These are phyloP conservation scores for Heliothis virescens DNA, from an alignment of 1,140 invertebrate genomes.

Conservation along the genomic window DNA sequence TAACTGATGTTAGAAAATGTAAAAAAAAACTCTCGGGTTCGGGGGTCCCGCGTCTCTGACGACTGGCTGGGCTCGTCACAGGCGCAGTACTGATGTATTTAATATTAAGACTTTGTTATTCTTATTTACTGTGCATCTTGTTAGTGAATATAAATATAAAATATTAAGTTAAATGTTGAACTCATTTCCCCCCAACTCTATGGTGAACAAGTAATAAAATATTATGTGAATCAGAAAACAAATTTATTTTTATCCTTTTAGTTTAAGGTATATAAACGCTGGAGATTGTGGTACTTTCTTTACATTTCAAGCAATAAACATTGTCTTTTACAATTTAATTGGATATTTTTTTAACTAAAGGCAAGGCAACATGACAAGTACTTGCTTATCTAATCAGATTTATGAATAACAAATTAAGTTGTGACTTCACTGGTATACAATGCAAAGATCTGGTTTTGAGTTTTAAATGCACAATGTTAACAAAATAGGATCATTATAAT, in stretches of 20 bases:
- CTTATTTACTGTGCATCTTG: slow-evolving; percentile 50
- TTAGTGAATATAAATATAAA: slow-evolving; percentile 53
- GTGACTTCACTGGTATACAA: not conserved
- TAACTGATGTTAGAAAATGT: slow-evolving; percentile 52
- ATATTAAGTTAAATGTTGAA: slow-evolving; percentile 54
- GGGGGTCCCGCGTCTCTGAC: slow-evolving; percentile 62
- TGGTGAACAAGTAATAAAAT: slow-evolving; percentile 57
- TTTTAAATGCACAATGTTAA: too few relatives aligned
- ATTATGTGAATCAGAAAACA: slow-evolving; percentile 37
- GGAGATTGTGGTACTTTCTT: not conserved
- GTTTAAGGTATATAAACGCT: not conserved
- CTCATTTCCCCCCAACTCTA: slow-evolving; percentile 44
- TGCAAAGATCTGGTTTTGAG: too few relatives aligned
- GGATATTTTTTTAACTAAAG: not conserved
- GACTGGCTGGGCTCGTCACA: slow-evolving; percentile 75
- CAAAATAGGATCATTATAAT: too few relatives aligned
- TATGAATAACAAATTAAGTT: not conserved
- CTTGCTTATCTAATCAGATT: too few relatives aligned
- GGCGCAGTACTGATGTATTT: slow-evolving; percentile 55
- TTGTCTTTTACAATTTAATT: slow-evolving; percentile 36
- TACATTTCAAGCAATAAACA: slow-evolving; percentile 16
- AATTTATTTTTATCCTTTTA: slow-evolving; percentile 43
- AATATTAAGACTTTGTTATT: slow-evolving; percentile 51
- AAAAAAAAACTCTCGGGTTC: slow-evolving; percentile 56
- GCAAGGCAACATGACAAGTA: not conserved